Percentiles rank a stretch among this genome's conserved stretches.
Conservation (phyloP, 64 coral and sea anemone species). For the Trachythela sp. region DNA sequence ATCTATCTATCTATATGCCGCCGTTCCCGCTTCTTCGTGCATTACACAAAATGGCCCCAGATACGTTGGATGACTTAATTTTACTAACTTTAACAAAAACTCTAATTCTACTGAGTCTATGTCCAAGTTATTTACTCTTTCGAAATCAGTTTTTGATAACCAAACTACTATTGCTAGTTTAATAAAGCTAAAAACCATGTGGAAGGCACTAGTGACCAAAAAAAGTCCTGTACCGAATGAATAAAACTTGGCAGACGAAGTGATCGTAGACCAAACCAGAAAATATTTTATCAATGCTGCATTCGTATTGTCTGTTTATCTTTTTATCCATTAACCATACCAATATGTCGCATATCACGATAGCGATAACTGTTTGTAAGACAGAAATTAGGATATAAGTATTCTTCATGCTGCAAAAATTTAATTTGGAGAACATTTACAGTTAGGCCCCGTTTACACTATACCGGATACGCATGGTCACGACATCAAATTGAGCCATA, state of each 20-base stretch:
- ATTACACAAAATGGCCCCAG: background rate
- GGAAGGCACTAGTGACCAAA: background rate
- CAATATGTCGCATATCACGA: too few relatives aligned
- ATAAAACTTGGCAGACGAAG: background rate
- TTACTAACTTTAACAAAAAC: background rate
- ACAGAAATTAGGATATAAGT: too few relatives aligned
- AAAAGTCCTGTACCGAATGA: background rate
- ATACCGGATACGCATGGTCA: too few relatives aligned
- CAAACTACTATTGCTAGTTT: background rate
- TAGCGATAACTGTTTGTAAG: too few relatives aligned
- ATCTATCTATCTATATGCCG: background rate
- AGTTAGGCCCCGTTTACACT: too few relatives aligned
- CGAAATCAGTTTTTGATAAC: too few relatives aligned
- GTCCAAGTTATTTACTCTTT: background rate
- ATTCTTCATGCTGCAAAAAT: too few relatives aligned
- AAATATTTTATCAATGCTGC: background rate
- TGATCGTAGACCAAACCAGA: background rate
- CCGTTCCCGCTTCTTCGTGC: background rate
- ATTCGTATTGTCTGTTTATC: background rate
- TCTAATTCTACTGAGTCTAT: background rate
- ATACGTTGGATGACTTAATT: background rate
- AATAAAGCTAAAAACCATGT: background rate
- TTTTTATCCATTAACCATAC: background rate
- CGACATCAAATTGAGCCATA: too few relatives aligned
- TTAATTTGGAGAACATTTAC: too few relatives aligned